phyloP scores from a whole-genome alignment of 23 tunicate genomes.

The Ciona savignyi region DNA sequence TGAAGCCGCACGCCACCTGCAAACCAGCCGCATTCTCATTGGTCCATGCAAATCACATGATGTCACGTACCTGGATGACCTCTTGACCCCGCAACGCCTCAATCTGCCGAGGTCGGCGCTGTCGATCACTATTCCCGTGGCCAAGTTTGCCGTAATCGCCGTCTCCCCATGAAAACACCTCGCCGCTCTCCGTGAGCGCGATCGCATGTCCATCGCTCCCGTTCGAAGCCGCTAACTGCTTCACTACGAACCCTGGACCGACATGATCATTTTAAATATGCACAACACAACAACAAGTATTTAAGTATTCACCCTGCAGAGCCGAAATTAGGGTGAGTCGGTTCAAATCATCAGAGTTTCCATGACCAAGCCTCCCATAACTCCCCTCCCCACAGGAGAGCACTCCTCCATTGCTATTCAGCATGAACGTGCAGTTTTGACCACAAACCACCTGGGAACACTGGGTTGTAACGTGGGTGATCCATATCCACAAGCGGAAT shows the following conservation, averaged over 20 bases:
- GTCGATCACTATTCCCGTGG: conserved; percentile 97
- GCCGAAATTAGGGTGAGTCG: conserved; percentile 53
- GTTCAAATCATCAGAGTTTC: conserved; percentile 91
- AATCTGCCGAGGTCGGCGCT: conserved; percentile 88
- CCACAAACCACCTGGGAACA: conserved; percentile 92
- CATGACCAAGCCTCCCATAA: conserved; percentile 97
- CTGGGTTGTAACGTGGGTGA: too few relatives aligned
- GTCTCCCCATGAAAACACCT: conserved; percentile 94
- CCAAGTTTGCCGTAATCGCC: conserved; percentile 99
- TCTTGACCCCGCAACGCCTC: conserved; percentile 85
- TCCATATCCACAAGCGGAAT: too few relatives aligned
- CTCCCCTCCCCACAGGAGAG: conserved; percentile 94
- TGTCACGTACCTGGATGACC: conserved; percentile 48
- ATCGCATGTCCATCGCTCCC: conserved; percentile 86
- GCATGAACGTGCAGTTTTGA: conserved; percentile 89
- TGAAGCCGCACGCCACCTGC: conserved; percentile 92
- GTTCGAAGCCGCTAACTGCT: conserved; percentile 77
- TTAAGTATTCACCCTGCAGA: conserved; percentile 53
- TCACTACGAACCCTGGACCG: conserved; percentile 73
- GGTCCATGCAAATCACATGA: not conserved
- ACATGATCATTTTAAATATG: not conserved
- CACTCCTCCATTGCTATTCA: conserved; percentile 67
- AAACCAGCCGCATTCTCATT: not conserved
- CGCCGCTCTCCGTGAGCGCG: conserved; percentile 47
- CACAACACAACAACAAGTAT: not conserved